Evolutionary conservation across 2,888 invertebrate genomes (phyloP).

Genomic region (Cosmorhoe ocellata): DNA sequence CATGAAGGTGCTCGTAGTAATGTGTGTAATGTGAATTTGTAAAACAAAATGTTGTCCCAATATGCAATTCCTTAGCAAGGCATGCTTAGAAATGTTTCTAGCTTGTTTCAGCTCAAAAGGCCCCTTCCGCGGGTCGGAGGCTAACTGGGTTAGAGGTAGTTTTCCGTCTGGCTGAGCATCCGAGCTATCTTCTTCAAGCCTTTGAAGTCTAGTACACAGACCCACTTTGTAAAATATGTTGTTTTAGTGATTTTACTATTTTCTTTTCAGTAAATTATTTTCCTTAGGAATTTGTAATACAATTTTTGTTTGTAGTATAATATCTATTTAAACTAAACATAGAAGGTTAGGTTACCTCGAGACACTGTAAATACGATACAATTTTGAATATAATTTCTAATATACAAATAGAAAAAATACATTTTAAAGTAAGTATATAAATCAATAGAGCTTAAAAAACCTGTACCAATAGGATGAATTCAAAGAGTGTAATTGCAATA

Average conservation of each 20-base stretch:
- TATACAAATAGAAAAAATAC: no score
- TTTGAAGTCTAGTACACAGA: slow-evolving; percentile 15
- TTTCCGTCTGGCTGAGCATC: slow-evolving; percentile 26
- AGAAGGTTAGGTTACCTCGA: no score
- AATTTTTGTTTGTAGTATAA: no score
- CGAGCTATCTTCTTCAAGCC: slow-evolving; percentile 20
- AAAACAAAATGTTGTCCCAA: background rate
- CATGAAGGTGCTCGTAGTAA: no score
- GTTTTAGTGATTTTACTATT: background rate
- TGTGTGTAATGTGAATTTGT: background rate
- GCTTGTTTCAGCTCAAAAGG: slow-evolving; percentile 14
- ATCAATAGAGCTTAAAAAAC: background rate
- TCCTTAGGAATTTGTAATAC: no score
- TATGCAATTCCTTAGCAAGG: background rate
- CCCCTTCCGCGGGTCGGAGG: slow-evolving; percentile 26
- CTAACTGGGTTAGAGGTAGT: slow-evolving; percentile 32
- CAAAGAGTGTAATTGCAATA: slow-evolving; percentile 12
- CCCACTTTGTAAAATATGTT: slow-evolving; percentile 1
- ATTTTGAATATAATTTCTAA: no score
- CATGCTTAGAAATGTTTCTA: slow-evolving; percentile 1
- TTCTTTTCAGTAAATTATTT: no score
- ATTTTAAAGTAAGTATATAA: no score
- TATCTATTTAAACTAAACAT: no score
- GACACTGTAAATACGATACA: no score
- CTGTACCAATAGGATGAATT: background rate